phyloP scores from a whole-genome alignment of 2,113 vertebrate species.

The Junco hyemalis region DNA sequence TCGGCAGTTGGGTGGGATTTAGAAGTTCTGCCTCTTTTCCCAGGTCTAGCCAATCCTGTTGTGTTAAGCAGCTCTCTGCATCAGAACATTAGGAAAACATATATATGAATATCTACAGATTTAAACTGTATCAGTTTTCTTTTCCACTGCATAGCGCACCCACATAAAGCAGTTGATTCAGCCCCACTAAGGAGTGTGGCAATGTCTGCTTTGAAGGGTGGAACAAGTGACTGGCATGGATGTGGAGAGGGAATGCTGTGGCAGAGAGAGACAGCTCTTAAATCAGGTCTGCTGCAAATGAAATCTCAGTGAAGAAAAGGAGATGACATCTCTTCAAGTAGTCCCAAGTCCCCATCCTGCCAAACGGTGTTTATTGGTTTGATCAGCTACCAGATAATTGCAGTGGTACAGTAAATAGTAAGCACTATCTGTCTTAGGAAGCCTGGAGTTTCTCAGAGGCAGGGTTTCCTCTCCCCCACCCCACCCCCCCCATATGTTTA shows the following conservation, averaged over 20 bases:
- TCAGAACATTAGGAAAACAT: neutral
- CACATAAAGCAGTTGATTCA: neutral
- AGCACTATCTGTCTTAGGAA: neutral
- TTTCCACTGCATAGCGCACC: neutral
- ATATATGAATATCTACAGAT: neutral
- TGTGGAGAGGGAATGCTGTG: neutral
- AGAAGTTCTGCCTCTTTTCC: neutral
- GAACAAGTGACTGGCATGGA: neutral
- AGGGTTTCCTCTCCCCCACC: neutral
- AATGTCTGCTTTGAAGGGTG: neutral
- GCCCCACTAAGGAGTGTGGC: neutral
- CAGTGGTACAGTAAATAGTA: neutral
- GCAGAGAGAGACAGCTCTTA: neutral
- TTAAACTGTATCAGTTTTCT: neutral
- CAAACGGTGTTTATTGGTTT: constrained; percentile 14
- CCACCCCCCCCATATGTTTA: neutral
- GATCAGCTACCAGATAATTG: constrained; percentile 42
- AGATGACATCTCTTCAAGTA: neutral
- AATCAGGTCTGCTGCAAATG: neutral
- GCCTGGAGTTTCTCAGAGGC: constrained; percentile 28
- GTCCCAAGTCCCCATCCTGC: neutral
- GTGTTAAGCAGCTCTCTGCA: neutral
- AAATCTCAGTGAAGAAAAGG: neutral
- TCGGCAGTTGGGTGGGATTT: neutral
- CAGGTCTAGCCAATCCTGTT: neutral